phyloP scores from a whole-genome alignment of 2,888 invertebrate genomes.

The Chrysolina oricalcia region DNA sequence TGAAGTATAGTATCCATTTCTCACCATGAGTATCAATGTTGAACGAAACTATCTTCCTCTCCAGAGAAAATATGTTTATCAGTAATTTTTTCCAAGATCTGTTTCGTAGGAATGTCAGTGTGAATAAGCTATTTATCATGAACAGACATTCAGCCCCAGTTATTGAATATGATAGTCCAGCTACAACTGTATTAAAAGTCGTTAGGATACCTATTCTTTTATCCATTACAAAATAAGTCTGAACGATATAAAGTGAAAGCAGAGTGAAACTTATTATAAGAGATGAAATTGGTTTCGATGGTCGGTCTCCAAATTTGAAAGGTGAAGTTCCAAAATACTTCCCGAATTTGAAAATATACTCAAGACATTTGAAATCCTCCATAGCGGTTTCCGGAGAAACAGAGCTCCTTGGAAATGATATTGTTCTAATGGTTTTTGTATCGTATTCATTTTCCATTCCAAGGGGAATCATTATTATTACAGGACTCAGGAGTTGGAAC shows the following conservation, averaged over 20 bases:
- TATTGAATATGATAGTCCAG: background rate
- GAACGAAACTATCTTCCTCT: background rate
- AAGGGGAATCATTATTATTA: background rate
- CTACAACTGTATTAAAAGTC: background rate
- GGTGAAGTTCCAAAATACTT: conserved; percentile 25
- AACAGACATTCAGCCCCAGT: background rate
- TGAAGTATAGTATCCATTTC: background rate
- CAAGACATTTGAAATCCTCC: conserved; percentile 3
- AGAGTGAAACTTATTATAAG: background rate
- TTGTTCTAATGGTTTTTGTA: background rate
- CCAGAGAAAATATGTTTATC: background rate
- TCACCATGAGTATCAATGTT: background rate
- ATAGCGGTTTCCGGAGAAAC: background rate
- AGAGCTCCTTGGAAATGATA: too few species aligned
- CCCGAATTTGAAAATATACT: conserved; percentile 18
- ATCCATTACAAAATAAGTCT: background rate
- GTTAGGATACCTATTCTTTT: background rate
- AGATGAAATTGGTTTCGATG: background rate
- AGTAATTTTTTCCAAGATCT: conserved; percentile 6
- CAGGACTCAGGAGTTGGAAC: background rate
- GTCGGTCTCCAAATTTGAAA: background rate
- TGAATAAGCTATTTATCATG: background rate
- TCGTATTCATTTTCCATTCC: background rate
- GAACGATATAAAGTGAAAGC: background rate
- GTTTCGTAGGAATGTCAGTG: conserved; percentile 6